Base-by-base conservation (phyloP, 2,888 invertebrate species). In the Callyntrura guangdongensis region DNA sequence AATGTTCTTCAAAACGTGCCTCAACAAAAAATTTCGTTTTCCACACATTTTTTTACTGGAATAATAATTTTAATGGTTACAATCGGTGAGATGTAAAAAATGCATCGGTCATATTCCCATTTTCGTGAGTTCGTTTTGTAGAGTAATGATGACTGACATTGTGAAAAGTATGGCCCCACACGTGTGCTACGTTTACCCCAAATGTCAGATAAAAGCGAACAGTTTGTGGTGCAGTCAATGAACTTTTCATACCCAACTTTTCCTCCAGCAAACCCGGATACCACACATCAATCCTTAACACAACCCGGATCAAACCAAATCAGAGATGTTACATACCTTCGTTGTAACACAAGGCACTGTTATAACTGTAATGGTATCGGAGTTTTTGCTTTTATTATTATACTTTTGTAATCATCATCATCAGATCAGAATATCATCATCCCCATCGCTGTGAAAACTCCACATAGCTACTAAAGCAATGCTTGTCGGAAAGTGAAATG, bases 191-290 rank as follows among this genome's bases (percentile, higher is more conserved):
- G 11, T 64, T 64, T 22, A 64, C 9, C 20, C 12, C 61, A 64
- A 22, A 64, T 64, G 12, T 64, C 9, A 59, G 17, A 59, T 20
- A 59, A 59, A 59, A 14, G n/a, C 53, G n/a, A 53, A 53, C 8
- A 36, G 5, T 53, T 14, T 53, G 53, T 53, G n/a, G 14, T 53
- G 53, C 53, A 64, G 61, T 64, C 61, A 64, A 64, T 22, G 61
- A 5, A 64, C 61, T 64, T 64, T 36, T 64, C 56, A n/a, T 64
- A 64, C 61, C 6, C 61, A 64, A 25, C 11, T 12, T 59, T 64
- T 64, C 2, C 61, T 22, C 25, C 20, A 64, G n/a, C 36, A 36
- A 53, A 2, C n/a, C n/a, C 20, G 17, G 22, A 64, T n/a, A 56
- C 56, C 56, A 56, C n/a, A n/a, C 56, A 56, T 56, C n/a, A n/a